Evolutionary conservation across 2,888 invertebrate species (phyloP), one percentile per base, ranked within the genome.

Genomic region (Nysson spinosus): DNA sequence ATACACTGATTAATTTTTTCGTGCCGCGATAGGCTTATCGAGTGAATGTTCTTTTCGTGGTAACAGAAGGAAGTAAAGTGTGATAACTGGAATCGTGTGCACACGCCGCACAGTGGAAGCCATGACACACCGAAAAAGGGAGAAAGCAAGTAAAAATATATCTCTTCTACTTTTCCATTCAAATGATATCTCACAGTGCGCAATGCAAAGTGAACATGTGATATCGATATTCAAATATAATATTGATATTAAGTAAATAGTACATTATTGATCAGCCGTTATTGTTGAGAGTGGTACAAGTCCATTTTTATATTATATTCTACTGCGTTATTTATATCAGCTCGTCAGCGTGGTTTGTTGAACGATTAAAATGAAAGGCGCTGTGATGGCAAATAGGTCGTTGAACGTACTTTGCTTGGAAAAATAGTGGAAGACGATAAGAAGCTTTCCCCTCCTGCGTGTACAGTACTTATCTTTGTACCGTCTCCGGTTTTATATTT

Each of bases 1-100:
- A 44, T 35, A 16, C 24, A 40, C 63, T 63, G 56, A 56, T 54
- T 46, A 56, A 47, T 58, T 63, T 52, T 43, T 52, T 34, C 2
- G 4, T 16, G 0, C 17, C 0, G 20, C 4, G 37, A 55, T 24
- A 39, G n/a, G 24, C 30, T 64, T 64, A 72, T 72, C 72, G 9
- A 42, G 19, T 6, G 16, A 14, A 34, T 22, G 3, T 26, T 55
- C 35, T 34, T 20, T 32, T 43, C 9, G 46, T n/a, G 28, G 46
- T 19, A 22, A 14, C 12, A 0, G 34, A 47, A 69, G 62, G 65
- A 72, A 72, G 34, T 42, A 49, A 37, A 34, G 32, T 30, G 20
- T 40, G 58, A 56, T 60, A 71, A 26, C 30, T 16, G 39, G 30
- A 34, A 61, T 7, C 7, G 17, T 37, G 14, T 9, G 7, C 22